Evolutionary conservation across 2,888 invertebrate genomes (phyloP).

Genomic region (Brachynemurus nebulosus): DNA sequence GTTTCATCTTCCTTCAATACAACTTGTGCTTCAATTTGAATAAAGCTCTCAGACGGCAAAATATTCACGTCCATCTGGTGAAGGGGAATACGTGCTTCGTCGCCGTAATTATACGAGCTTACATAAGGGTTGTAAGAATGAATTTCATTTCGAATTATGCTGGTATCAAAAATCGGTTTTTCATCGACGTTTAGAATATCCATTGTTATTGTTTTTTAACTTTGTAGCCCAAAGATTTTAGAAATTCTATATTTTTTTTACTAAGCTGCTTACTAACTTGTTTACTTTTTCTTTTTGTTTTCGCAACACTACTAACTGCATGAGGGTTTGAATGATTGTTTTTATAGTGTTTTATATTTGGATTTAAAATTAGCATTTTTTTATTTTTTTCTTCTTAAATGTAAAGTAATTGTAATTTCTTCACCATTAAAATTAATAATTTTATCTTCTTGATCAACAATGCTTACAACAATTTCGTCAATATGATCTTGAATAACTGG

Average conservation of each 20-base stretch:
- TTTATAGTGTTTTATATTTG: too few relatives aligned
- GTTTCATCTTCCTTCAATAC: background rate
- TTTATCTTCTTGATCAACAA: conserved; percentile 7
- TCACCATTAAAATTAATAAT: conserved; percentile 6
- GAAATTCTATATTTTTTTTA: background rate
- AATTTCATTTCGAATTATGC: background rate
- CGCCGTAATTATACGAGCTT: background rate
- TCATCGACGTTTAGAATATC: background rate
- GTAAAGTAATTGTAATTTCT: conserved; percentile 2
- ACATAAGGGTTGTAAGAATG: background rate
- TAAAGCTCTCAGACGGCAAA: background rate
- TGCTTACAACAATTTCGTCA: conserved; percentile 2
- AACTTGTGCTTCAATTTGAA: background rate
- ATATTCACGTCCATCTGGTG: background rate
- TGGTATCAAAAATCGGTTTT: background rate
- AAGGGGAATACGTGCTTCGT: background rate
- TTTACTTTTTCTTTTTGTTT: too few relatives aligned
- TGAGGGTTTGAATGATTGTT: too few relatives aligned
- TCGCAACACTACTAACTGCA: too few relatives aligned
- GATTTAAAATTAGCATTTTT: background rate
- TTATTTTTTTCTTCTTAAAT: background rate
- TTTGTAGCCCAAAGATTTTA: background rate
- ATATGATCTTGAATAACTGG: conserved; percentile 6
- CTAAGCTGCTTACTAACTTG: too few relatives aligned
- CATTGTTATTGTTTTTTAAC: conserved; percentile 1